These are phyloP conservation scores for Ptychadena robeensis DNA, from an alignment of 2,797 vertebrate species.

Conservation along the genomic window DNA sequence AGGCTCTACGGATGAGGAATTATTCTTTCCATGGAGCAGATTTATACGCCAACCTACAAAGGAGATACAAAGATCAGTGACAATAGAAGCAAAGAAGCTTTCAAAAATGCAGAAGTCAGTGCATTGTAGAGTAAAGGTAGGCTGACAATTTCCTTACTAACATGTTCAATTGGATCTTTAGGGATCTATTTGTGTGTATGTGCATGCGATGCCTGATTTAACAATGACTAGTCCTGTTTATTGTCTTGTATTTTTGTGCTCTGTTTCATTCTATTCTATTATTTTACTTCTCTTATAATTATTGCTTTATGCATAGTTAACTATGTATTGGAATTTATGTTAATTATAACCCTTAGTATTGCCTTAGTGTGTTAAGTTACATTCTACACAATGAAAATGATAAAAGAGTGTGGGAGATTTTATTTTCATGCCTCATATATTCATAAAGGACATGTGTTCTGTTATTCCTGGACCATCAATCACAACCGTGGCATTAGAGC, in stretches of 20 bases:
- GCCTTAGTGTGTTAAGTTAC: background rate
- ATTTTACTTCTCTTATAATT: background rate
- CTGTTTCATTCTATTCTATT: background rate
- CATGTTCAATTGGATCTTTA: background rate
- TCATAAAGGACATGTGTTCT: background rate
- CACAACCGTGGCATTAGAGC: slow-evolving; percentile 1
- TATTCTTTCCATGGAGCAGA: slow-evolving; percentile 61
- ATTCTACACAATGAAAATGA: background rate
- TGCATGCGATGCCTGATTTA: background rate
- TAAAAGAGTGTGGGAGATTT: background rate
- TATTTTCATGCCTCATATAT: background rate
- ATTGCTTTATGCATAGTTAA: background rate
- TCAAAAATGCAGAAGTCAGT: slow-evolving; percentile 49
- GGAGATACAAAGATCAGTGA: slow-evolving; percentile 47
- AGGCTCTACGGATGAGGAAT: slow-evolving; percentile 57
- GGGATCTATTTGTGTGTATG: background rate
- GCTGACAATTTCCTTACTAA: slow-evolving; percentile 28
- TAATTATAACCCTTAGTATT: background rate
- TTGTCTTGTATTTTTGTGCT: background rate
- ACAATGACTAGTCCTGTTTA: background rate
- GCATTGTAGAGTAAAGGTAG: slow-evolving; percentile 62
- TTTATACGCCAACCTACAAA: slow-evolving; percentile 53
- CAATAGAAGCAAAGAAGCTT: slow-evolving; percentile 48
- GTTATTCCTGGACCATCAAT: background rate
- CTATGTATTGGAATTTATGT: background rate